These are phyloP conservation scores for Siniperca undulata DNA, from an alignment of 2,797 vertebrate genomes.

Conservation along the genomic window DNA sequence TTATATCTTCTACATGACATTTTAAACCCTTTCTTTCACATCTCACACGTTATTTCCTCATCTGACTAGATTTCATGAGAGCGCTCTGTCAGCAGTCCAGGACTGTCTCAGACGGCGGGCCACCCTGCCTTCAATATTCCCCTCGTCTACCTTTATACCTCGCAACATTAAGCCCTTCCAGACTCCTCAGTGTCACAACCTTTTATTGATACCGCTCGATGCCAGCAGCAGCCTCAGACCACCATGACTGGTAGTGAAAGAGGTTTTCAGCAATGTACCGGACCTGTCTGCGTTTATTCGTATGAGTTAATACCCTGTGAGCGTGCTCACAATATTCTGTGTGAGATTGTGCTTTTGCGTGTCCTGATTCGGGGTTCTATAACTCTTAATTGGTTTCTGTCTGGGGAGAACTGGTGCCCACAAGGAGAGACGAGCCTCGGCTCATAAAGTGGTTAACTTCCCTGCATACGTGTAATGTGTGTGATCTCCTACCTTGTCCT, in stretches of 20 bases:
- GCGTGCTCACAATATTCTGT: background rate
- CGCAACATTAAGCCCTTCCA: constrained; percentile 28
- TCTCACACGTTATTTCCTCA: background rate
- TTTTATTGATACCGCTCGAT: background rate
- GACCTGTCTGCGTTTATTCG: background rate
- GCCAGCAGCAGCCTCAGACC: constrained; percentile 42
- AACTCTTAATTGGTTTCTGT: constrained; percentile 54
- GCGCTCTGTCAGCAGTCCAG: background rate
- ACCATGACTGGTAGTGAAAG: constrained; percentile 9
- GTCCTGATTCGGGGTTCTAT: constrained; percentile 2
- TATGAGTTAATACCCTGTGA: constrained; percentile 12
- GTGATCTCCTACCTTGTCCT: constrained; percentile 54
- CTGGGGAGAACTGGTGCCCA: constrained; percentile 35
- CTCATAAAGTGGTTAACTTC: constrained; percentile 42
- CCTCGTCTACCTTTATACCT: constrained; percentile 5
- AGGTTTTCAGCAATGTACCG: background rate
- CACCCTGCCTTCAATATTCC: constrained; percentile 18
- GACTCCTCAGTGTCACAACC: constrained; percentile 33
- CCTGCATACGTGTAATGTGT: constrained; percentile 10
- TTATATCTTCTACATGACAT: background rate
- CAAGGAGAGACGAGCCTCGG: constrained; percentile 21
- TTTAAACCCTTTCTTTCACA: background rate
- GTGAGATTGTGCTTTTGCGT: background rate
- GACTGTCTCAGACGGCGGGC: background rate
- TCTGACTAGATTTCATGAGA: background rate